These are phyloP conservation scores for Tragelaphus buxtoni DNA, from an alignment of 2,113 vertebrate species.

Conservation along the genomic window DNA sequence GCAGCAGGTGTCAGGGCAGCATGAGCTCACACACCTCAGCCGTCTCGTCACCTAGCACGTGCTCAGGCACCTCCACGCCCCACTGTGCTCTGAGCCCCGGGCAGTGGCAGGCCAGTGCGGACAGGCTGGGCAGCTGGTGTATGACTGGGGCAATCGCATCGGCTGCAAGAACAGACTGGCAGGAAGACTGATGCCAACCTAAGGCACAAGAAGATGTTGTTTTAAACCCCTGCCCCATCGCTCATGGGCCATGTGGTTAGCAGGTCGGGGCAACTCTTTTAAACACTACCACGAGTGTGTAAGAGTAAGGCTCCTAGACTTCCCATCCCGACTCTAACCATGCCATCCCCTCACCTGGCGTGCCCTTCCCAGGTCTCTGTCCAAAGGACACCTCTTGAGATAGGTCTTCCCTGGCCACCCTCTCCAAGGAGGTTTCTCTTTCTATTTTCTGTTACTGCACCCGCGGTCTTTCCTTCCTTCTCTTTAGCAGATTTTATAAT, in stretches of 20 bases:
- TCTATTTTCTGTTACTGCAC: background rate
- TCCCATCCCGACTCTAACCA: accelerated
- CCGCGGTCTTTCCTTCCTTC: background rate
- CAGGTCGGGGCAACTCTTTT: background rate
- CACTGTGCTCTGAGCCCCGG: background rate
- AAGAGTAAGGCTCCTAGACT: background rate
- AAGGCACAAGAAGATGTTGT: background rate
- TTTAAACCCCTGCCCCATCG: background rate
- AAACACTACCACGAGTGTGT: background rate
- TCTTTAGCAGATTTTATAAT: background rate
- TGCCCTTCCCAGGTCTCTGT: background rate
- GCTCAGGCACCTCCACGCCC: background rate
- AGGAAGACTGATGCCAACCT: background rate
- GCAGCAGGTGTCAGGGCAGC: background rate
- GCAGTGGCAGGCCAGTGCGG: background rate
- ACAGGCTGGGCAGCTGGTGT: background rate
- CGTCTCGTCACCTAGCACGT: background rate
- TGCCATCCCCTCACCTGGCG: background rate
- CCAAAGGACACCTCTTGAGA: background rate
- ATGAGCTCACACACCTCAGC: background rate
- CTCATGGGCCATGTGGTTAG: background rate
- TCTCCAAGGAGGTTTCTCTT: background rate
- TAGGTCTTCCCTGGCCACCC: background rate
- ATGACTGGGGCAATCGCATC: background rate
- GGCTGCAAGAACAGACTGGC: background rate